Evolutionary conservation across 2,888 invertebrate genomes (phyloP).

Genomic region (Macrosiphum euphorbiae): DNA sequence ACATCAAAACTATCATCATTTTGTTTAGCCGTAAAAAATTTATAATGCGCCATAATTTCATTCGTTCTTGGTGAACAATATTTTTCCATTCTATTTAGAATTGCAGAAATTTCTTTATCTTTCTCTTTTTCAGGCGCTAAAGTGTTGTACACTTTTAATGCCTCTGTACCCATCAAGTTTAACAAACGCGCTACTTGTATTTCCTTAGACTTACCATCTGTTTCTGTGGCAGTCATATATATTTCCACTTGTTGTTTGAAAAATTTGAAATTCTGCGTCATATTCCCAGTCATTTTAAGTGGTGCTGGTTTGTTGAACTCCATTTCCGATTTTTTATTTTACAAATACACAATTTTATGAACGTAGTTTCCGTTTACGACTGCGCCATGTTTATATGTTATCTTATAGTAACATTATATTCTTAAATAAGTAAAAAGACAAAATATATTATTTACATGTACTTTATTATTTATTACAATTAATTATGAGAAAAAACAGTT

Average conservation of each 20-base stretch:
- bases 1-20: not conserved
- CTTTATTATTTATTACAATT: not conserved
- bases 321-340: not conserved
- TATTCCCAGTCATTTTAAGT: constrained; percentile 21
- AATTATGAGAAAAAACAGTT: too few relatives aligned
- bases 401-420: too few relatives aligned
- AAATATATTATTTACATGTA: too few relatives aligned
- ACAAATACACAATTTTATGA: not conserved
- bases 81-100: not conserved
- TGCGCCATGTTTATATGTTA: not conserved
- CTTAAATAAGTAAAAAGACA: too few relatives aligned
- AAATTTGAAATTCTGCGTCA: not conserved
- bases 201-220: not conserved
- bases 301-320: not conserved
- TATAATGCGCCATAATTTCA: not conserved
- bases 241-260: not conserved
- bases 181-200: not conserved
- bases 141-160: not conserved
- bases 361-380: not conserved
- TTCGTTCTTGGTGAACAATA: not conserved
- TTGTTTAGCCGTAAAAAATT: not conserved
- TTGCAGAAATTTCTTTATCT: not conserved
- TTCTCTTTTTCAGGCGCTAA: not conserved
- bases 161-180: not conserved
- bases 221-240: not conserved